These are phyloP conservation scores for Drosophila subquinaria DNA, from an alignment of 2,888 invertebrate species.

Conservation along the genomic window DNA sequence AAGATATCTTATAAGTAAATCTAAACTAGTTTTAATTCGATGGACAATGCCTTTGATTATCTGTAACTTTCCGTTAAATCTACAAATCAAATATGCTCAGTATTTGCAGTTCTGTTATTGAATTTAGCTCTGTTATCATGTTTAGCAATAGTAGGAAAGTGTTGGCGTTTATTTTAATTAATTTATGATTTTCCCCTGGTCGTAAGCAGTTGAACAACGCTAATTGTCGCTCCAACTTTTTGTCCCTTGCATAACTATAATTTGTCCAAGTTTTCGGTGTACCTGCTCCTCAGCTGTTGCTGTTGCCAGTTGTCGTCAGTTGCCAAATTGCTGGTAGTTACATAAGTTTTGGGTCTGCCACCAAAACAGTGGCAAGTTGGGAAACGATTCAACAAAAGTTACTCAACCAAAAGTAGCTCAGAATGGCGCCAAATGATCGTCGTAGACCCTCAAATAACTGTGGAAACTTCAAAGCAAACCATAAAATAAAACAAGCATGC, in stretches of 20 bases:
- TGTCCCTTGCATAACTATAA: slow-evolving; percentile 19
- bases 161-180: slow-evolving; percentile 9
- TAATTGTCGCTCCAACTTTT: slow-evolving; percentile 22
- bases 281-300: slow-evolving; percentile 11
- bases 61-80: no score
- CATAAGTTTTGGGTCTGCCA: slow-evolving; percentile 36
- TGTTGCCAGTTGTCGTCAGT: slow-evolving; percentile 15
- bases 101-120: no score
- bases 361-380: slow-evolving; percentile 10
- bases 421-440: slow-evolving; percentile 57
- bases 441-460: slow-evolving; percentile 45
- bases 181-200: slow-evolving; percentile 3
- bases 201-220: background rate
- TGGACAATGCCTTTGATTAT: no score
- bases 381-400: slow-evolving; percentile 23
- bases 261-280: slow-evolving; percentile 1
- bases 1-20: no score
- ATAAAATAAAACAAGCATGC: slow-evolving; percentile 32
- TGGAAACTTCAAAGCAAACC: slow-evolving; percentile 56
- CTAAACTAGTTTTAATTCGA: no score
- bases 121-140: background rate
- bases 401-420: slow-evolving; percentile 26
- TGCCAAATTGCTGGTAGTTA: slow-evolving; percentile 58
- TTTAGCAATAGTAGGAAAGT: background rate
- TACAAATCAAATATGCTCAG: no score